phyloP scores from a whole-genome alignment of 2,797 vertebrate species.

The Micromesistius poutassou region DNA sequence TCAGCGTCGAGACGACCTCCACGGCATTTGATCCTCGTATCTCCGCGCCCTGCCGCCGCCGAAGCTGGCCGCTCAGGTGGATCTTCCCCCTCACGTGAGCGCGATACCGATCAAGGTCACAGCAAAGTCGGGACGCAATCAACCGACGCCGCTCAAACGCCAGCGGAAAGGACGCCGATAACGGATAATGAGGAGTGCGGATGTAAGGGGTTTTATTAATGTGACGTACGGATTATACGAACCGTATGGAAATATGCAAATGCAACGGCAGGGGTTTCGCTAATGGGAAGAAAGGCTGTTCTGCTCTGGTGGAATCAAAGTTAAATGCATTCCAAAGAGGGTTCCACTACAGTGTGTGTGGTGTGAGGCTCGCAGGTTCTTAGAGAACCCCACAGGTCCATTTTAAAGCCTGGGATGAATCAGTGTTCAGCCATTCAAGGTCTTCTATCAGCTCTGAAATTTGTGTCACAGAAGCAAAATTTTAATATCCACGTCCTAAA shows the following conservation, averaged over 20 bases:
- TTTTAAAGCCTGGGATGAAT: background rate
- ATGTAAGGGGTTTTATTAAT: slow-evolving; percentile 5
- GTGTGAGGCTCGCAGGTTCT: background rate
- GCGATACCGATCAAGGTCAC: slow-evolving; percentile 42
- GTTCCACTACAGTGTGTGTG: background rate
- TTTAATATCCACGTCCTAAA: no score
- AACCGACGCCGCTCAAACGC: slow-evolving; percentile 22
- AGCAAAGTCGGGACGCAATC: slow-evolving; percentile 43
- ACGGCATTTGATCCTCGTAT: background rate
- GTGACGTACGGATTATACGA: background rate
- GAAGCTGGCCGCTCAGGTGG: background rate
- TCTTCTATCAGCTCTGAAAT: background rate
- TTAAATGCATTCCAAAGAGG: background rate
- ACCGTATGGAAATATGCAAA: background rate
- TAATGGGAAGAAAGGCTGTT: background rate
- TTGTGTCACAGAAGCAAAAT: background rate
- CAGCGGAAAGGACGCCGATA: slow-evolving; percentile 15
- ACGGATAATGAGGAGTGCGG: slow-evolving; percentile 19
- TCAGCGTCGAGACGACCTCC: slow-evolving; percentile 24
- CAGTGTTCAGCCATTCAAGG: background rate
- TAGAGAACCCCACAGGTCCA: background rate
- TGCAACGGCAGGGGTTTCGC: background rate
- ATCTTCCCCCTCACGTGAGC: background rate
- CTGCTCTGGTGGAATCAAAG: background rate
- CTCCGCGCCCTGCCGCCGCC: no score